phyloP scores from a whole-genome alignment of 92 coral and sea anemone species.

The Parazoanthus atlanticus region DNA sequence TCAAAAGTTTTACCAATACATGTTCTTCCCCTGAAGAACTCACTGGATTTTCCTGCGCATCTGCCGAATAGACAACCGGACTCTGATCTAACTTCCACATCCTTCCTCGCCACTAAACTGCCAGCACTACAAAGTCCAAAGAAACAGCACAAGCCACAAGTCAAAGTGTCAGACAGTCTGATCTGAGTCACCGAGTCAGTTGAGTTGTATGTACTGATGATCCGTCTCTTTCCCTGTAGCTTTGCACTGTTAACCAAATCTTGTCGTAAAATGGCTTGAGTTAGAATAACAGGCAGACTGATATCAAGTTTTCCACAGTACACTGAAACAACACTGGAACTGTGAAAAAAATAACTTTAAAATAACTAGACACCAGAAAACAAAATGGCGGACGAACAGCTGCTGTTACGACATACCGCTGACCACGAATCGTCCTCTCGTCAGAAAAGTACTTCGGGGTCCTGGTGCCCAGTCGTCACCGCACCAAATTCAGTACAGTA shows the following conservation, averaged over 20 bases:
- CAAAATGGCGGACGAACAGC: slow-evolving; percentile 44
- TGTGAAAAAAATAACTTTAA: no score
- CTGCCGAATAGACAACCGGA: slow-evolving; percentile 14
- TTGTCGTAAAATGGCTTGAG: not conserved
- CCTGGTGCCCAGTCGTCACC: no score
- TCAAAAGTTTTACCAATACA: slow-evolving; percentile 32
- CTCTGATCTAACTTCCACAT: slow-evolving; percentile 36
- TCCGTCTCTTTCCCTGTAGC: not conserved
- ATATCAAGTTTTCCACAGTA: no score
- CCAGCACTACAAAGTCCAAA: not conserved
- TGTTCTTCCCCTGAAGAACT: slow-evolving; percentile 38
- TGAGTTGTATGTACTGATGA: not conserved
- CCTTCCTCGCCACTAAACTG: not conserved
- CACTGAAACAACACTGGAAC: no score
- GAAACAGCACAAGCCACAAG: not conserved
- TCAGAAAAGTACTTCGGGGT: no score
- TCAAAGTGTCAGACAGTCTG: not conserved
- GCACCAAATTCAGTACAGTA: no score
- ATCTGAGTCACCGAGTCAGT: not conserved
- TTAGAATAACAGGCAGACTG: not conserved
- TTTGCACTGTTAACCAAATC: not conserved
- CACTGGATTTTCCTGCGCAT: slow-evolving; percentile 4
- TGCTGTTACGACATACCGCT: slow-evolving; percentile 13
- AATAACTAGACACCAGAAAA: not conserved
- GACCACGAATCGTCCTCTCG: not conserved